Percentiles rank a stretch among this genome's conserved stretches.
phyloP scores from a whole-genome alignment of 2,113 vertebrate genomes.

The Vulpes vulpes region DNA sequence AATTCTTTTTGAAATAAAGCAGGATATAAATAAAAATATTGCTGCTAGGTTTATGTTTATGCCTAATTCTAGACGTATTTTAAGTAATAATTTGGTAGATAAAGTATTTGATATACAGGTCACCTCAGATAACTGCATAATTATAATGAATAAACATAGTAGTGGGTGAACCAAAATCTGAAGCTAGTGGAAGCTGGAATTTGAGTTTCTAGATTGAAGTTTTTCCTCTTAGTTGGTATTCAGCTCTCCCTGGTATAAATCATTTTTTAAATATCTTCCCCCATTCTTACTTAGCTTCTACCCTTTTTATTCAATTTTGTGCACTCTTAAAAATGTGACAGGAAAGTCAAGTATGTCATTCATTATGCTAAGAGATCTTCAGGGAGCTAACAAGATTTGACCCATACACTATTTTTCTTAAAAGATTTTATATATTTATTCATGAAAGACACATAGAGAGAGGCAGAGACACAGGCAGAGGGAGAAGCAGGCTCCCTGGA shows the following conservation, averaged over 20 bases:
- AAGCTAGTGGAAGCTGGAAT: not conserved
- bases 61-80: not conserved
- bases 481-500: no score
- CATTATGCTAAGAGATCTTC: not conserved
- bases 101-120: not conserved
- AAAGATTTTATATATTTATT: no score
- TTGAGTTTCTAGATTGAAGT: not conserved
- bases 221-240: not conserved
- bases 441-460: no score
- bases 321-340: not conserved
- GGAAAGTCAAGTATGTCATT: not conserved
- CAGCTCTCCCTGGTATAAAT: not conserved
- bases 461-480: no score
- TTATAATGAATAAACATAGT: not conserved
- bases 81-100: conserved; percentile 23
- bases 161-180: not conserved
- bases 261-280: not conserved
- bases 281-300: not conserved
- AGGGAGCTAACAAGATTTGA: not conserved
- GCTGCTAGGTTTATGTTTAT: not conserved
- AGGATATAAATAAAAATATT: conserved; percentile 30
- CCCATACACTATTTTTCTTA: not conserved
- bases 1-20: not conserved
- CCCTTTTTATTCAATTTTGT: not conserved
- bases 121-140: not conserved